Conservation (phyloP, 2,113 vertebrate species). For the Paralichthys olivaceus region DNA sequence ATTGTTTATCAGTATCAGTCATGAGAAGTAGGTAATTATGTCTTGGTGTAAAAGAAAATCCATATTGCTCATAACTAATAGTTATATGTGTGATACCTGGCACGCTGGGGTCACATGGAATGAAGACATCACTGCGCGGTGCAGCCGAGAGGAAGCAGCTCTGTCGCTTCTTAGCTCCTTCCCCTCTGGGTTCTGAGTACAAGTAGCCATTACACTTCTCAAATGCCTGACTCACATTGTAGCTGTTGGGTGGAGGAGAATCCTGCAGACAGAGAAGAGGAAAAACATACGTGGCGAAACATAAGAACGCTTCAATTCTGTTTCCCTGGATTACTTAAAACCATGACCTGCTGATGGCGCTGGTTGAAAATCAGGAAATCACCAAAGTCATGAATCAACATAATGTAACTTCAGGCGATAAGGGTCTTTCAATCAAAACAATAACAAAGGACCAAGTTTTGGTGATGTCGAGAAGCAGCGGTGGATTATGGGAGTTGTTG, state of each 20-base stretch:
- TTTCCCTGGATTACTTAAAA: neutral
- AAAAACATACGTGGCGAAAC: neutral
- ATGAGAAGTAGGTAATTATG: no score
- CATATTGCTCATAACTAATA: no score
- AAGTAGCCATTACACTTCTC: constrained; percentile 73
- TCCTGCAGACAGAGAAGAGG: constrained; percentile 66
- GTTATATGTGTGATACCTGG: constrained; percentile 70
- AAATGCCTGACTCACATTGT: constrained; percentile 81
- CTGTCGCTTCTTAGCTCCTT: constrained; percentile 78
- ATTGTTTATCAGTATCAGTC: no score
- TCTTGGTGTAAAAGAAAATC: no score
- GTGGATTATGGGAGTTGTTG: no score
- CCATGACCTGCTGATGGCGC: neutral
- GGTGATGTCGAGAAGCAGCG: no score
- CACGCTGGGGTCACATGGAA: constrained; percentile 21
- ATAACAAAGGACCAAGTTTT: no score
- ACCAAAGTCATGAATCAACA: no score
- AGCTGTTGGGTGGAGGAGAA: constrained; percentile 80
- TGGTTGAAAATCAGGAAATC: no score
- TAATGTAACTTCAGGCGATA: no score
- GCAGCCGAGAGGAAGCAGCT: constrained; percentile 82
- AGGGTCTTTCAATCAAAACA: no score
- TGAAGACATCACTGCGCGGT: constrained; percentile 56
- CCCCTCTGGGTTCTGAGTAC: constrained; percentile 72
- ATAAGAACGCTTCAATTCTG: no score